phyloP scores from a whole-genome alignment of 2,797 vertebrate species.

The Pangasius djambal region DNA sequence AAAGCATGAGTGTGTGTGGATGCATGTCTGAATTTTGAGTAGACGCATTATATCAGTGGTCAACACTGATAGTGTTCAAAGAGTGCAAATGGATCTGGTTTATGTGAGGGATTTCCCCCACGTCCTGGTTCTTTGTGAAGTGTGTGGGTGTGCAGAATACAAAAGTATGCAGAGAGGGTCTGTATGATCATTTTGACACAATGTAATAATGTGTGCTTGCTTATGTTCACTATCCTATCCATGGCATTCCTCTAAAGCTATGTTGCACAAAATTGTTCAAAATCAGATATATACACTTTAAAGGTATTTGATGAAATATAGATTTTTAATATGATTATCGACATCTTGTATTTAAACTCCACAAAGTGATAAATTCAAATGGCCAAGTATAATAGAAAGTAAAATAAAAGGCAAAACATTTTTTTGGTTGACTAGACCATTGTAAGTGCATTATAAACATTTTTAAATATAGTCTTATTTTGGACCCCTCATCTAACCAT shows the following conservation, averaged over 20 bases:
- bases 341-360: not conserved
- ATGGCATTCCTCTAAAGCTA: not conserved
- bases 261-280: not conserved
- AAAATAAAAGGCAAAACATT: too few species aligned
- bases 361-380: not conserved
- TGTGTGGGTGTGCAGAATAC: not conserved
- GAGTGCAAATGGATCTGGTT: constrained; percentile 5
- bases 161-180: not conserved
- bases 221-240: not conserved
- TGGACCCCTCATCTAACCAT: not conserved
- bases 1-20: constrained; percentile 49
- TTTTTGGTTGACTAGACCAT: not conserved
- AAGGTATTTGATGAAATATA: constrained; percentile 1
- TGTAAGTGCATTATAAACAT: not conserved
- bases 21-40: constrained; percentile 35
- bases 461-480: not conserved
- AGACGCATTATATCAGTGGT: constrained; percentile 15
- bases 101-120: constrained; percentile 7
- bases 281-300: not conserved
- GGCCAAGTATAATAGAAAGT: too few species aligned
- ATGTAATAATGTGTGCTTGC: not conserved
- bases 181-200: not conserved
- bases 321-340: not conserved
- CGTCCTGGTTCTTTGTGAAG: not conserved
- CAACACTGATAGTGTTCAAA: not conserved